Percentiles rank a stretch among this genome's conserved stretches.
Conservation (phyloP, 2,888 invertebrate species). For the Sepioteuthis lessoniana region DNA sequence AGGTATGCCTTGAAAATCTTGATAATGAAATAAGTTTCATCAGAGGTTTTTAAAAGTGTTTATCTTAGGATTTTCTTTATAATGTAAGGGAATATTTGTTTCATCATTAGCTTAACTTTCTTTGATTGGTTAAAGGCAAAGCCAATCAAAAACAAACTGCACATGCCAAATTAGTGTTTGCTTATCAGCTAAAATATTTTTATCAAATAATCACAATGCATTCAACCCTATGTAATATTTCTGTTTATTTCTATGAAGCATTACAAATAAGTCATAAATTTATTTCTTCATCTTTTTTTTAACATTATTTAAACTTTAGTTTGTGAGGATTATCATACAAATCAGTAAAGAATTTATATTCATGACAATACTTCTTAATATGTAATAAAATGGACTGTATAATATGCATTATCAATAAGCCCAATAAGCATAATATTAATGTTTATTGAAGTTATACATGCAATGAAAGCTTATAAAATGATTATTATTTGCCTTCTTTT, state of each 20-base stretch:
- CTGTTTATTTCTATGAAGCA: background rate
- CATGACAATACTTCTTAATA: background rate
- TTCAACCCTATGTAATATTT: background rate
- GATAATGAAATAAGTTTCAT: no score
- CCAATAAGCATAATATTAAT: background rate
- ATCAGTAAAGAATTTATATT: background rate
- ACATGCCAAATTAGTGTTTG: no score
- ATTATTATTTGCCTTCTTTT: no score
- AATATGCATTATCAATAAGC: background rate
- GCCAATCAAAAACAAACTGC: no score
- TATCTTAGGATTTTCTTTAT: no score
- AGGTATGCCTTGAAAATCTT: no score
- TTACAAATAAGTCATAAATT: background rate
- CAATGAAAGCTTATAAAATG: no score
- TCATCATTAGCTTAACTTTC: no score
- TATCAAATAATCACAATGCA: background rate
- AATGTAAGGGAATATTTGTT: no score
- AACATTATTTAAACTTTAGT: background rate
- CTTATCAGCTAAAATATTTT: no score
- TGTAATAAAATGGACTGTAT: background rate
- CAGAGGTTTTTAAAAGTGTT: no score
- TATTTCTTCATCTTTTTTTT: background rate
- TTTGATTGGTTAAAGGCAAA: no score
- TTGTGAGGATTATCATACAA: background rate
- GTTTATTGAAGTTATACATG: background rate